Conservation (phyloP, 2,113 vertebrate genomes). For the Tautogolabrus adspersus region DNA sequence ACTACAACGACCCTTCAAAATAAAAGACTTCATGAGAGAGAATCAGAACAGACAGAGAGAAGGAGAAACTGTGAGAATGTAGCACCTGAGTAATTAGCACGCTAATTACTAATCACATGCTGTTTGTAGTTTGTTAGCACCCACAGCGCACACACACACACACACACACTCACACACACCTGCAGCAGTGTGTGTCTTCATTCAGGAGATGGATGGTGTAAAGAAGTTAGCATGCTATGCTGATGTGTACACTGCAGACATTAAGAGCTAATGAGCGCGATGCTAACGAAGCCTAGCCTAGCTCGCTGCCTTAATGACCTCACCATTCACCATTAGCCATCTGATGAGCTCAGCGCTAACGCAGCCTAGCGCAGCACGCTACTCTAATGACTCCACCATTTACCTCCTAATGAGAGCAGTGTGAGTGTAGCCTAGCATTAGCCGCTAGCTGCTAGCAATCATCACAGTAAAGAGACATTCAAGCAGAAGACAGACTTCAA, state of each 20-base stretch:
- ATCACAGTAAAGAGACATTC: neutral
- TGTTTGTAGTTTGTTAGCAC: constrained; percentile 16
- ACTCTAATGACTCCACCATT: constrained; percentile 59
- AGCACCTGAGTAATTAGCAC: constrained; percentile 42
- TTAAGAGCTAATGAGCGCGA: constrained; percentile 59
- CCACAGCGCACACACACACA: constrained; percentile 11
- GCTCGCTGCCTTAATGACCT: constrained; percentile 56
- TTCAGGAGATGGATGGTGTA: constrained; percentile 34
- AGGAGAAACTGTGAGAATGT: neutral
- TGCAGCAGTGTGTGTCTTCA: constrained; percentile 24
- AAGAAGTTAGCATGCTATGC: constrained; percentile 41
- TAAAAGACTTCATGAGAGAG: too few species aligned
- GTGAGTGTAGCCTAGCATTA: constrained; percentile 30
- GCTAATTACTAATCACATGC: constrained; percentile 47
- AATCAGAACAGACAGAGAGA: constrained; percentile 7
- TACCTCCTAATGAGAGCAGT: constrained; percentile 53
- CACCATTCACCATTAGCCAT: constrained; percentile 62
- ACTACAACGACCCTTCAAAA: too few species aligned
- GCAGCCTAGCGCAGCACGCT: constrained; percentile 42
- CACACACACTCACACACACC: constrained; percentile 39
- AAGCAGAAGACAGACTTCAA: neutral
- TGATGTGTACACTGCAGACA: constrained; percentile 62
- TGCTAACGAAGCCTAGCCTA: constrained; percentile 46
- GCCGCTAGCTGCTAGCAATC: constrained; percentile 28
- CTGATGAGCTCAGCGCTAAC: constrained; percentile 64